Evolutionary conservation across 2,888 invertebrate species (phyloP), one percentile per base, ranked within the genome.

Genomic region (Lacanobia oleracea): DNA sequence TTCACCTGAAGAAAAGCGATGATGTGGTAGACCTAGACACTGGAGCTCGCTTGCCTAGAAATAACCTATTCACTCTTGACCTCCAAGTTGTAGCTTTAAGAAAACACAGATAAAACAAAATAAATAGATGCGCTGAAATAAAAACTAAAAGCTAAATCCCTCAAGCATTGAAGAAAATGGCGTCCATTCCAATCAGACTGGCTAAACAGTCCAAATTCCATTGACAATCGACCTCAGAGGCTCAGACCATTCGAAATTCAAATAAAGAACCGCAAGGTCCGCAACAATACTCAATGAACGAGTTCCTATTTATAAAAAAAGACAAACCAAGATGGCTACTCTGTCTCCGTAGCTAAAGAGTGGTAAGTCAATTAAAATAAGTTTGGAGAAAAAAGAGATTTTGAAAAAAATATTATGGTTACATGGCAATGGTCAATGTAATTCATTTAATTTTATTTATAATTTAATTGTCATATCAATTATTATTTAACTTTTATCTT

Each of bases 271-370:
- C 60, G 40, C 51, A 40, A 23, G 23, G 27, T 53, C 68, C 48
- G 7, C 71, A 71, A 82, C 72, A 63, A 77, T 65, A 12, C 66
- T 63, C 81, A 67, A 75, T 75, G 69, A 75, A 57, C 64, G 62
- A 77, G 65, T 63, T 77, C 59, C 50, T 70, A 65, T 83, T 69
- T 79, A 45, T 18, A 79, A 65, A 56, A 80, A 80, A 78, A 48
- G 0, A 75, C 73, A 72, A 79, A 50, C 7, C 75, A 84, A 79
- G 69, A 82, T 82, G 72, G 77, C 84, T 75, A 73, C 83, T 79
- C 21, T 8, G 14, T 3, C 21, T 21, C 16, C 0, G 21, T 14
- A 59, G 16, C 2, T 1, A 21, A 59, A 21, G 3, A 59, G 40
- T 2, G 16, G 14, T 59, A 59, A 21, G 14, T 59, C 59, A 40